Conservation (phyloP, 2,888 invertebrate species). For the Ceraclea dissimilis region DNA sequence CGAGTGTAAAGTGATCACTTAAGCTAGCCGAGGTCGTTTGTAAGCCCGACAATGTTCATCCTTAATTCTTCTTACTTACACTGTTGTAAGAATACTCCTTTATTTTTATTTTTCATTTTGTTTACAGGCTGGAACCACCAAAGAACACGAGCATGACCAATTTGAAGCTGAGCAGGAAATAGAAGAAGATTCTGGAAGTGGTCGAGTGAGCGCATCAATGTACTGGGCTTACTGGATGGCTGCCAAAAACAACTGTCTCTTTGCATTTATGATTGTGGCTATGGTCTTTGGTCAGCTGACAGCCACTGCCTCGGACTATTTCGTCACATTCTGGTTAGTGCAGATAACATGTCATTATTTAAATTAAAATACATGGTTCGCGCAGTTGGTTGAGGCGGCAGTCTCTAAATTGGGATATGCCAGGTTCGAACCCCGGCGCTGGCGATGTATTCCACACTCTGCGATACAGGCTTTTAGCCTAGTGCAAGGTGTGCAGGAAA, state of each 20-base stretch:
- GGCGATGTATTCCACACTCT: too few relatives aligned
- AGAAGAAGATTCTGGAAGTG: slow-evolving; percentile 14
- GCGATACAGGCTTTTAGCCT: too few relatives aligned
- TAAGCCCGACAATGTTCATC: too few relatives aligned
- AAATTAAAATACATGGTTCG: not conserved
- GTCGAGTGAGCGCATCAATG: slow-evolving; percentile 29
- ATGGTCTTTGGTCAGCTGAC: slow-evolving; percentile 57
- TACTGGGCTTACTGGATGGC: slow-evolving; percentile 56
- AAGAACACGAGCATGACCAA: not conserved
- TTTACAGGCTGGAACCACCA: not conserved
- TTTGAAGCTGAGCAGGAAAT: slow-evolving; percentile 9
- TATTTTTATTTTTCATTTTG: too few relatives aligned
- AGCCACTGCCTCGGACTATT: slow-evolving; percentile 67
- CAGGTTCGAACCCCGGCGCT: too few relatives aligned
- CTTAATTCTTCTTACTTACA: too few relatives aligned
- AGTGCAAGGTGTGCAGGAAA: too few relatives aligned
- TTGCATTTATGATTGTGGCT: slow-evolving; percentile 47
- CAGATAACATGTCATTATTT: not conserved
- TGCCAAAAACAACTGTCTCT: slow-evolving; percentile 47
- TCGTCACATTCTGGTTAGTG: slow-evolving; percentile 64
- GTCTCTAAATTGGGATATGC: too few relatives aligned
- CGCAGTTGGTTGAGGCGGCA: too few relatives aligned
- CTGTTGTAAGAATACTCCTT: too few relatives aligned
- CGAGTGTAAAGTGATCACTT: too few relatives aligned
- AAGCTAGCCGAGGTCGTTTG: too few relatives aligned